Evolutionary conservation across 2,113 vertebrate genomes (phyloP), one percentile per base, ranked within the genome.

Genomic region (Carassius auratus): DNA sequence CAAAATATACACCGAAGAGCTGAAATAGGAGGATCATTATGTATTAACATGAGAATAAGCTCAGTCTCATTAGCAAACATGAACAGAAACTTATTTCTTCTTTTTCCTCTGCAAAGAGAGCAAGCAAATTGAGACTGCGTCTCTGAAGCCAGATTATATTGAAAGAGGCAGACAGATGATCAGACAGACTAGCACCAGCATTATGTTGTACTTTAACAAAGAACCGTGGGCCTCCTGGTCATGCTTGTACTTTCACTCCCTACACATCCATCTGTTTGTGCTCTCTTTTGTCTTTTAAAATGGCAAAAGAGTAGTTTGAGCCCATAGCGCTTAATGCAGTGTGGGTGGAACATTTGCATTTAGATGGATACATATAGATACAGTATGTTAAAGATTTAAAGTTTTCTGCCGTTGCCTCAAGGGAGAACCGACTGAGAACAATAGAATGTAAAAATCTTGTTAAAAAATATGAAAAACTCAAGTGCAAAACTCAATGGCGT

Each of bases 271-370:
- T 87, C 62, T 64, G 33, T 3, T 71, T 78, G 38, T 26, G 68
- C 50, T 26, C 82, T 82, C 21, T 81, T 83, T 86, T 83, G 33
- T 62, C 26, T 86, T 82, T 73, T 74, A 76, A 84, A 79, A 52
- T 69, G 61, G 81, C 59, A 33, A 79, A 84, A 80, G 75, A 86
- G 79, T 57, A 42, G 50, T 36, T 68, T 59, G 48, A 15, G 33
- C 68, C 50, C 81, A 79, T 73, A 81, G 69, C 71, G 69, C 80
- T 87, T 89, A 85, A 89, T 91, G 85, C 86, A 77, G 30, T 88
- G 87, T 86, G 89, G 89, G 71, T 86, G 87, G 87, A 85, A 91
- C 92, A 96, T 96, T 96, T 96, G 95, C 95, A 96, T 96, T 96
- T 96, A 96, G 94, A 96, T 95, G 90, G 92, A 91, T 94, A 91